A percentile compares a stretch with the other conserved stretches of the same genome.
Evolutionary conservation across 2,888 invertebrate genomes (phyloP).

Genomic region (Mimumesa dahlbomi): DNA sequence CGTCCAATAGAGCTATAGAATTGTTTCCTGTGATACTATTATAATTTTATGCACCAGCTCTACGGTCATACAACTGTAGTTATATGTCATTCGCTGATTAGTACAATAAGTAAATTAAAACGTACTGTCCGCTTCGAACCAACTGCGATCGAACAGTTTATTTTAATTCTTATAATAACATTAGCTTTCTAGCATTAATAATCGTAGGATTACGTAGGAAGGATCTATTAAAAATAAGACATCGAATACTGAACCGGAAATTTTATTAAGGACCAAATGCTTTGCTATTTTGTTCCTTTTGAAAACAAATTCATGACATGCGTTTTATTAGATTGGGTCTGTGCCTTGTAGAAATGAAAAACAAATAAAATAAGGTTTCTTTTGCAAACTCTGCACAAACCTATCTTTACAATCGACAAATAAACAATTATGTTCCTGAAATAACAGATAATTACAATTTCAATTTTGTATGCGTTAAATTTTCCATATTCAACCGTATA

Average conservation of each 20-base stretch:
- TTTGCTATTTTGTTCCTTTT: conserved; percentile 54
- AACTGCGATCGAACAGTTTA: no score
- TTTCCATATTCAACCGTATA: conserved; percentile 17
- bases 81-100: no score
- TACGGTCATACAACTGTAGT: no score
- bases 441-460: conserved; percentile 36
- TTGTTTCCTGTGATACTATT: neutral
- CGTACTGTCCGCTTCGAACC: no score
- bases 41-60: neutral
- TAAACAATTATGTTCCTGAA: conserved; percentile 44
- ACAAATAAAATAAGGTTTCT: conserved; percentile 50
- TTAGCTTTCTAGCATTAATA: neutral
- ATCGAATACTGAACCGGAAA: conserved; percentile 63
- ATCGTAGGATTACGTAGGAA: neutral
- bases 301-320: conserved; percentile 63
- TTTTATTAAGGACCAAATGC: conserved; percentile 66
- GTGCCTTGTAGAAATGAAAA: conserved; percentile 53
- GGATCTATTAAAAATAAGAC: conserved; percentile 22
- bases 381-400: conserved; percentile 55
- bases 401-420: conserved; percentile 65
- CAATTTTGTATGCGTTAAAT: conserved; percentile 22
- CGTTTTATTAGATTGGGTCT: conserved; percentile 55
- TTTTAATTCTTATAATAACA: no score
- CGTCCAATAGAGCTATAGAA: conserved; percentile 2
- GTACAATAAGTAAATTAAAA: no score